A percentile compares a stretch with the other conserved stretches of the same genome.
These are phyloP conservation scores for Aquatica leii DNA, from an alignment of 2,888 invertebrate genomes.

Conservation along the genomic window DNA sequence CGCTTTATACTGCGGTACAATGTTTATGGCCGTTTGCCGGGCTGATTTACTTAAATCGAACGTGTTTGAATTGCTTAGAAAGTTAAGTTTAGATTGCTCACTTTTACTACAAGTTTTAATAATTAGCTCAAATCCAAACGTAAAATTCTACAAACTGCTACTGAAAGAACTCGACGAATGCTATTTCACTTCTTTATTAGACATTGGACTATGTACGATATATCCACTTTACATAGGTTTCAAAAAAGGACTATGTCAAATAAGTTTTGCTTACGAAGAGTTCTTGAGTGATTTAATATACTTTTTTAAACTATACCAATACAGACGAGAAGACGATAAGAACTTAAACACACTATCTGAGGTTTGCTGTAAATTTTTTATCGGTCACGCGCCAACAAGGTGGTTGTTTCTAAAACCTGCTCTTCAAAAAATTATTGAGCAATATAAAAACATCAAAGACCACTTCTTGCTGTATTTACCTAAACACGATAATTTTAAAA, in stretches of 20 bases:
- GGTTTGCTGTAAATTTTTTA: slow-evolving; percentile 18
- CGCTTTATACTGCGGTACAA: slow-evolving; percentile 23
- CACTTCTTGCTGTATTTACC: slow-evolving; percentile 19
- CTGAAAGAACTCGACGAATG: slow-evolving; percentile 21
- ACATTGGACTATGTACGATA: slow-evolving; percentile 10
- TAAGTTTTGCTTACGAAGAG: slow-evolving; percentile 24
- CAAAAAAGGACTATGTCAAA: slow-evolving; percentile 14
- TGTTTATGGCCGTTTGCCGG: slow-evolving; percentile 5
- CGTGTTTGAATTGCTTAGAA: slow-evolving; percentile 23
- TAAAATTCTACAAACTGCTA: slow-evolving; percentile 21
- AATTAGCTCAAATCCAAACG: slow-evolving; percentile 5
- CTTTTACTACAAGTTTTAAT: slow-evolving; percentile 20
- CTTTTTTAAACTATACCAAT: slow-evolving; percentile 14
- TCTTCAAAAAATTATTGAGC: slow-evolving; percentile 20
- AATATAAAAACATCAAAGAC: slow-evolving; percentile 23
- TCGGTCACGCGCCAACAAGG: not conserved
- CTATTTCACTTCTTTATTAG: slow-evolving; percentile 24
- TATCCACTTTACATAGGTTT: slow-evolving; percentile 14
- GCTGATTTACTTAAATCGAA: slow-evolving; percentile 13
- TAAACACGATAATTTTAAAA: slow-evolving; percentile 25
- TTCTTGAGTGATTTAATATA: slow-evolving; percentile 24
- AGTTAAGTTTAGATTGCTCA: slow-evolving; percentile 24
- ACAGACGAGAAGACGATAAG: slow-evolving; percentile 18
- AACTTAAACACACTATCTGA: slow-evolving; percentile 12
- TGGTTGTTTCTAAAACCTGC: slow-evolving; percentile 20